phyloP scores from a whole-genome alignment of 2,888 invertebrate genomes.

The Netelia fuscicornis region DNA sequence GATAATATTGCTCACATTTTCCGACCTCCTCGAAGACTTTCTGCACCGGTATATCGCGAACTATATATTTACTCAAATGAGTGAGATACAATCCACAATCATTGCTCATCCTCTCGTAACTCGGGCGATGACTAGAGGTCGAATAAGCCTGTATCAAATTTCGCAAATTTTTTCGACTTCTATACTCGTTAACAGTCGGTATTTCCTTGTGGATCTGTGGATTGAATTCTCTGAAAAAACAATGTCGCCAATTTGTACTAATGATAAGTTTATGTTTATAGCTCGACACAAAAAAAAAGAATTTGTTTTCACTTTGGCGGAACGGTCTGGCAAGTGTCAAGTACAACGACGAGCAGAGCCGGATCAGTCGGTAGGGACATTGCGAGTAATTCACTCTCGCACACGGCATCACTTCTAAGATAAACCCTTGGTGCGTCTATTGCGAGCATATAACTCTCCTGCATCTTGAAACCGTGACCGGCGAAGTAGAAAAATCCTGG shows the following conservation, averaged over 20 bases:
- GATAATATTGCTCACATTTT: slow-evolving; percentile 74
- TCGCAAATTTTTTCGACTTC: slow-evolving; percentile 77
- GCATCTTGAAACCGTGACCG: slow-evolving; percentile 83
- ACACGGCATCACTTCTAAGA: slow-evolving; percentile 77
- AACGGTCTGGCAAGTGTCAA: slow-evolving; percentile 82
- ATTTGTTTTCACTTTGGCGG: slow-evolving; percentile 77
- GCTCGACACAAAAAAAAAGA: background rate
- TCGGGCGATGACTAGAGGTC: slow-evolving; percentile 80
- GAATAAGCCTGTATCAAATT: slow-evolving; percentile 82
- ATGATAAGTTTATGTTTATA: too few relatives aligned
- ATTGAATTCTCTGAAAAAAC: slow-evolving; percentile 77
- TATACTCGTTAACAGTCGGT: slow-evolving; percentile 77
- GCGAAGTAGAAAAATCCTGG: slow-evolving; percentile 82
- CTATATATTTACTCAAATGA: slow-evolving; percentile 80
- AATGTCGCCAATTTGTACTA: too few relatives aligned
- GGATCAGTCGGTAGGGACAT: slow-evolving; percentile 77
- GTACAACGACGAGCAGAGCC: slow-evolving; percentile 78
- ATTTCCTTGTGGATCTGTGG: slow-evolving; percentile 80
- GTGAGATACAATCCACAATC: slow-evolving; percentile 80
- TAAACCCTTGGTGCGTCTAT: slow-evolving; percentile 79
- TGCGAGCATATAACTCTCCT: slow-evolving; percentile 82
- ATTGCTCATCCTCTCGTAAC: slow-evolving; percentile 78
- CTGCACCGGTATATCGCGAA: slow-evolving; percentile 76
- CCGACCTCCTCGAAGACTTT: slow-evolving; percentile 80
- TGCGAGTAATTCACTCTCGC: slow-evolving; percentile 80